Evolutionary conservation across 2,113 vertebrate genomes (phyloP), one percentile per base, ranked within the genome.

Genomic region (Gallinago media): DNA sequence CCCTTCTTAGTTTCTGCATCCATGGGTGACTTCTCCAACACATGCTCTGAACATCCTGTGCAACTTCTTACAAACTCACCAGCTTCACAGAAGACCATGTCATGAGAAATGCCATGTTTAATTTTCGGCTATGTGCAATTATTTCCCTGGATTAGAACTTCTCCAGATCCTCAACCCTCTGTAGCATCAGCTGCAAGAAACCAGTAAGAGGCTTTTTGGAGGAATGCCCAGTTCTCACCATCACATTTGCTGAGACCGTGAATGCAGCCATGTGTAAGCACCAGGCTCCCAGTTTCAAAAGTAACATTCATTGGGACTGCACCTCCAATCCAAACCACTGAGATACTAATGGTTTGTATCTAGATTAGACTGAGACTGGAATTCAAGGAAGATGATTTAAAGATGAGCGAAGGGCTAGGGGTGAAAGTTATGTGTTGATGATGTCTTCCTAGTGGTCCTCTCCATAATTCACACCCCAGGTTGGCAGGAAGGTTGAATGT

Each of bases 11-110:
- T 83, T 79, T 91, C 40, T 31, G 26, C 61, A 86, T 44, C 19
- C 32, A 25, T 0, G 0, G 15, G 6, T 22, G 27, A 46, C 25
- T 61, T 87, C 55, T 85, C 61, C 29, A 27, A 29, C 20, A 70
- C 49, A 31, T 0, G 5, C n/a, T 63, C 34, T 36, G 58, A 89
- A 44, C 18, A 42, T 44, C 15, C 36, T 38, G 8, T 14, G 56
- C 52, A 79, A 46, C 31, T 23, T 75, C 29, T 49, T 49, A 72
- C 32, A 82, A 88, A 66, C 46, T 55, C 61, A 26, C 7, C 16
- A 25, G 59, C 58, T 82, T 29, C 75, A 50, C 58, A 66, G 19
- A 91, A 46, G 6, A 19, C 36, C 12, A 31, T 4, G 26, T n/a
- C 5, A 22, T 23, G 1, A 78, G 42, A 83, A 93, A 74, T 34